Conservation (phyloP, 2,888 invertebrate genomes). For the Catocala fraxini region DNA sequence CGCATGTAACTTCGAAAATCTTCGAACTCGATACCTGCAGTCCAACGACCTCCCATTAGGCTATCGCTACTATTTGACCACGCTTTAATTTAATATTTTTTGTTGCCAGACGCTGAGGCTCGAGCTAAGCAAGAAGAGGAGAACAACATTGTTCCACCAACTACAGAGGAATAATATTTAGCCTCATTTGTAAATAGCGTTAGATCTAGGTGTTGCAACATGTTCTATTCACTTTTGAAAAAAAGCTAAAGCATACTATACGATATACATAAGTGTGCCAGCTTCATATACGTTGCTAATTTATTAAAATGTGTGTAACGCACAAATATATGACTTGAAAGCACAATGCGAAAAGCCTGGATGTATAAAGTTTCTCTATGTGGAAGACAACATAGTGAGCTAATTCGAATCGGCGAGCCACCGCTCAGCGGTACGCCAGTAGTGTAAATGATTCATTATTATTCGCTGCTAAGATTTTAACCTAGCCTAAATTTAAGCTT, state of each 20-base stretch:
- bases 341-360: constrained; percentile 71
- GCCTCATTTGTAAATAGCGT: constrained; percentile 85
- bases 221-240: constrained; percentile 76
- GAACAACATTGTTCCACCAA: constrained; percentile 65
- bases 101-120: constrained; percentile 85
- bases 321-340: constrained; percentile 70
- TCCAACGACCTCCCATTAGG: too few relatives aligned
- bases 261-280: constrained; percentile 54
- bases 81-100: too few relatives aligned
- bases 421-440: constrained; percentile 64
- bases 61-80: too few relatives aligned
- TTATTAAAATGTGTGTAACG: constrained; percentile 63
- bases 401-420: constrained; percentile 61
- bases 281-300: constrained; percentile 62
- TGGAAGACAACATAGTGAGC: constrained; percentile 86
- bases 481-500: constrained; percentile 56
- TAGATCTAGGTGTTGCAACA: constrained; percentile 78
- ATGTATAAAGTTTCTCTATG: constrained; percentile 75
- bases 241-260: constrained; percentile 67
- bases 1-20: too few relatives aligned
- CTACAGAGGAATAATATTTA: constrained; percentile 86
- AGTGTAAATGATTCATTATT: constrained; percentile 63
- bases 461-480: constrained; percentile 62
- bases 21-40: too few relatives aligned
- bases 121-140: constrained; percentile 84